phyloP scores from a whole-genome alignment of 2,797 vertebrate species.

The Apogon talboti region DNA sequence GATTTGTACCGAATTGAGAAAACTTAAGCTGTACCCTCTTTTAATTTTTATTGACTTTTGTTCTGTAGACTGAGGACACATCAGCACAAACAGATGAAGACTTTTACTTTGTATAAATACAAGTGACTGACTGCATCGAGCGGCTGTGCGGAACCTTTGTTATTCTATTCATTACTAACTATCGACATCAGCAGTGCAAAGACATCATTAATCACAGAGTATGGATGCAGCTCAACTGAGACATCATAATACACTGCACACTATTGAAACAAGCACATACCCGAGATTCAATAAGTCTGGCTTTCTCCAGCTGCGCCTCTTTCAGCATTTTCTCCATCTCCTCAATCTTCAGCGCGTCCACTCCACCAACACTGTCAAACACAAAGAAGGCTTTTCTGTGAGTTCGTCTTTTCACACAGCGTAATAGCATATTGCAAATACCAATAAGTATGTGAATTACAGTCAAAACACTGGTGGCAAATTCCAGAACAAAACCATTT shows the following conservation, averaged over 20 bases:
- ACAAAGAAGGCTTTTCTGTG: conserved; percentile 2
- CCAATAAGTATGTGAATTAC: too few relatives aligned
- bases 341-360: conserved; percentile 89
- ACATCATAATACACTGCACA: accelerated
- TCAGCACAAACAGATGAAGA: conserved; percentile 22
- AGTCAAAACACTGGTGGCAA: too few relatives aligned
- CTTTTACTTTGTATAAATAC: conserved; percentile 25
- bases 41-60: conserved; percentile 6
- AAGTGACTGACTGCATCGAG: conserved; percentile 17
- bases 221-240: conserved; percentile 30
- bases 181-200: conserved; percentile 11
- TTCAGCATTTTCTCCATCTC: conserved; percentile 98
- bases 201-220: conserved; percentile 41
- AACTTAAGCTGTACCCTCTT: background rate
- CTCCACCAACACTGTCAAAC: conserved; percentile 84
- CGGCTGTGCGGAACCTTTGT: background rate
- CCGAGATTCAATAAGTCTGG: conserved; percentile 91
- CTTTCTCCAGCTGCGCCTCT: conserved; percentile 93
- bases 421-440: too few relatives aligned
- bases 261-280: conserved; percentile 76
- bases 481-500: too few relatives aligned
- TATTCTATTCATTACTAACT: background rate
- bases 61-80: background rate
- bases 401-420: too few relatives aligned
- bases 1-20: background rate